Conservation (phyloP, 2,888 invertebrate genomes). For the Cheilosia scutellata region DNA sequence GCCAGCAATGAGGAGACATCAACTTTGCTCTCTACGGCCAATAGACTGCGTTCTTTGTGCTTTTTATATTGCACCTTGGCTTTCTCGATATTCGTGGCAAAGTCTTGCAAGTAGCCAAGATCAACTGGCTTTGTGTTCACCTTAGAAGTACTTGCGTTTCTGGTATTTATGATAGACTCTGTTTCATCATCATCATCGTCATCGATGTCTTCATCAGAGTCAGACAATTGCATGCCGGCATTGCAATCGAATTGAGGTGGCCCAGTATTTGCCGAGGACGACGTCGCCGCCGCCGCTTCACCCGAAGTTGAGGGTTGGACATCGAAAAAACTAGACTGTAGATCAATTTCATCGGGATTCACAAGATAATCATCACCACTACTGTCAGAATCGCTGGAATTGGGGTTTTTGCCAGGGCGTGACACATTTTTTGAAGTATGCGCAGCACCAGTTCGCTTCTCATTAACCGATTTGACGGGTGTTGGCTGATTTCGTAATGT, state of each 20-base stretch:
- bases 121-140: slow-evolving; percentile 83
- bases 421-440: slow-evolving; percentile 9
- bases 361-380: slow-evolving; percentile 86
- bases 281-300: slow-evolving; percentile 26
- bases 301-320: slow-evolving; percentile 72
- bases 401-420: slow-evolving; percentile 1
- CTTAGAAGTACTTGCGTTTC: slow-evolving; percentile 48
- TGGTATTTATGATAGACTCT: slow-evolving; percentile 66
- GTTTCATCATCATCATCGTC: slow-evolving; percentile 78
- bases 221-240: slow-evolving; percentile 81
- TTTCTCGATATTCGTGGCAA: slow-evolving; percentile 86
- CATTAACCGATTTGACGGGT: slow-evolving; percentile 76
- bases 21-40: slow-evolving; percentile 81
- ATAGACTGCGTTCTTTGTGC: slow-evolving; percentile 82
- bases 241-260: slow-evolving; percentile 82
- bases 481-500: slow-evolving; percentile 72
- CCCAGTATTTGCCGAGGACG: slow-evolving; percentile 76
- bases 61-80: slow-evolving; percentile 86
- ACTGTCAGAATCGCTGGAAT: slow-evolving; percentile 78
- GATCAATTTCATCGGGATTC: slow-evolving; percentile 85
- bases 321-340: slow-evolving; percentile 86
- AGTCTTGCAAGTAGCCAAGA: slow-evolving; percentile 86
- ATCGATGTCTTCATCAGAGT: slow-evolving; percentile 81
- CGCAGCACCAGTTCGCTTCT: slow-evolving; percentile 71
- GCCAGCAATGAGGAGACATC: slow-evolving; percentile 88